Conservation (phyloP, 2,113 vertebrate genomes). For the Pyxicephalus adspersus region DNA sequence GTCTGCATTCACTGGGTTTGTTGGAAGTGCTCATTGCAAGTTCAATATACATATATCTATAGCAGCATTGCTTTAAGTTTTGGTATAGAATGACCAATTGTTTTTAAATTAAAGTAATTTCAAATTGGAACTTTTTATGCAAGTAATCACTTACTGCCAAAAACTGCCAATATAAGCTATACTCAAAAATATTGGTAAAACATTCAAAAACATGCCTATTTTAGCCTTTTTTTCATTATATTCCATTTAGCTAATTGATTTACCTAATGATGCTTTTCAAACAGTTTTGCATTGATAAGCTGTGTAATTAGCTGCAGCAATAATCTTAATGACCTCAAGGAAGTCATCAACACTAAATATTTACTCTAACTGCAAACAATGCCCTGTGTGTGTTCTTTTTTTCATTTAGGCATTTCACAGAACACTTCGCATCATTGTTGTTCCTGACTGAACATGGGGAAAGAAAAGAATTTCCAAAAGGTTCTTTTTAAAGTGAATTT, state of each 20-base stretch:
- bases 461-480: no score
- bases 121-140: background rate
- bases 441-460: no score
- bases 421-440: no score
- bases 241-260: conserved; percentile 31
- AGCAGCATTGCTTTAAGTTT: no score
- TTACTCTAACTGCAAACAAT: background rate
- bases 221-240: background rate
- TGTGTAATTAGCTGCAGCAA: conserved; percentile 29
- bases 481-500: no score
- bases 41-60: no score
- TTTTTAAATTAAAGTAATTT: no score
- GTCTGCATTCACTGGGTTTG: no score
- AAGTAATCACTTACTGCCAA: background rate
- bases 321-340: conserved; percentile 36
- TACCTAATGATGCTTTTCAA: conserved; percentile 34
- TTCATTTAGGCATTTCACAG: no score
- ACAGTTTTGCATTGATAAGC: conserved; percentile 1
- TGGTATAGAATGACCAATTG: no score
- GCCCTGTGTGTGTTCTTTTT: background rate
- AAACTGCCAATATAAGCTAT: background rate
- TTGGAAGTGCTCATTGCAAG: no score
- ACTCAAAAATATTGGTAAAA: background rate
- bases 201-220: conserved; percentile 10
- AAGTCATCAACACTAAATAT: background rate